A percentile compares a stretch with the other conserved stretches of the same genome.
These are phyloP conservation scores for Mercenaria mercenaria DNA, from an alignment of 1,140 invertebrate species.

Conservation along the genomic window DNA sequence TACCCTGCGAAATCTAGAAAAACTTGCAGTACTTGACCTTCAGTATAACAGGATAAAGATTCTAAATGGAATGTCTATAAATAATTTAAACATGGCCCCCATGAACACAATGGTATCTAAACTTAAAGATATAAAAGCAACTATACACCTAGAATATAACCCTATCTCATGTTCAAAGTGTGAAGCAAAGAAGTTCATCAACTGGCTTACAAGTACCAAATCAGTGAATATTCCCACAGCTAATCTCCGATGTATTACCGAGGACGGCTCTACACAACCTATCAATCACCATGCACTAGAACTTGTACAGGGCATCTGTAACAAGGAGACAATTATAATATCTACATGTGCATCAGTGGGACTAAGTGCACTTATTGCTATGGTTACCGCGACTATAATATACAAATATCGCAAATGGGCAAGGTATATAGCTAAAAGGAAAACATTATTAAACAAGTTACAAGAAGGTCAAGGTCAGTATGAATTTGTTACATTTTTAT, in stretches of 20 bases:
- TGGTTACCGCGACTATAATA: not conserved
- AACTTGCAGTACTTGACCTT: not conserved
- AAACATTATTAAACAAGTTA: not conserved
- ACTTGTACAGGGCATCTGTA: not conserved
- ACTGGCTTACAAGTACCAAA: too few species aligned
- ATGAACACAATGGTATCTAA: not conserved
- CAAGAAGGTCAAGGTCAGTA: not conserved
- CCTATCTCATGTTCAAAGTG: not conserved
- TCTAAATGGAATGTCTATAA: too few species aligned
- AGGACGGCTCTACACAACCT: not conserved
- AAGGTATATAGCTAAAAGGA: not conserved
- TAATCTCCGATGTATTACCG: not conserved
- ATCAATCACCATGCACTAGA: not conserved
- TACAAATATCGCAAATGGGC: not conserved
- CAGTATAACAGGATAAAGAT: too few species aligned
- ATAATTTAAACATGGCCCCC: not conserved
- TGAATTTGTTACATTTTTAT: not conserved
- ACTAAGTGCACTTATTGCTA: not conserved
- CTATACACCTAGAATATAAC: not conserved
- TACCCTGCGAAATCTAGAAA: not conserved
- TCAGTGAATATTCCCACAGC: not conserved
- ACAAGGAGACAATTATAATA: not conserved
- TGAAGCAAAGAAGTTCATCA: not conserved
- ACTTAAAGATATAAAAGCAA: not conserved
- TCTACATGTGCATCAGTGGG: too few species aligned